phyloP scores from a whole-genome alignment of 2,113 vertebrate genomes.

The Phalacrocorax carbo region DNA sequence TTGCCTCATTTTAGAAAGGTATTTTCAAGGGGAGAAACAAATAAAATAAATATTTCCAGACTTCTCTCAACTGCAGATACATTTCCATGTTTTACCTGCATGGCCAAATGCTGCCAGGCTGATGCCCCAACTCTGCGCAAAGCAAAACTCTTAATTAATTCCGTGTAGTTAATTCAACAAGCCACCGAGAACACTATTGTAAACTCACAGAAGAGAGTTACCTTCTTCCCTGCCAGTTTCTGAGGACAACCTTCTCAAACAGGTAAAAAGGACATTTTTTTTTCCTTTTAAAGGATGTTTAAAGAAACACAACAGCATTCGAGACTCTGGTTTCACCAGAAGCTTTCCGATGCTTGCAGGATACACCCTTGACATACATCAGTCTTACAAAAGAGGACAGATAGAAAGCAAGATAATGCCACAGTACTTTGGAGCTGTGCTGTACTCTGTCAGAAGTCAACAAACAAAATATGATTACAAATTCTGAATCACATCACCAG shows the following conservation, averaged over 20 bases:
- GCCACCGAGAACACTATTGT: accelerated
- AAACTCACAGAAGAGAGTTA: not conserved
- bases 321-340: not conserved
- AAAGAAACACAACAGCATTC: not conserved
- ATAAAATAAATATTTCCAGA: not conserved
- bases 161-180: not conserved
- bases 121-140: not conserved
- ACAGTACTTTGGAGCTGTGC: not conserved
- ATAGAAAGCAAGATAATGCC: not conserved
- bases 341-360: not conserved
- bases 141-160: not conserved
- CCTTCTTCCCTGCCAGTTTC: not conserved
- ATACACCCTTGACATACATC: not conserved
- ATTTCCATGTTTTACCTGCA: not conserved
- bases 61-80: not conserved
- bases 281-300: not conserved
- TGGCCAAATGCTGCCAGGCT: not conserved
- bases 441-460: not conserved
- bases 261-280: not conserved
- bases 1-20: not conserved
- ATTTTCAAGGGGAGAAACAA: not conserved
- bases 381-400: not conserved
- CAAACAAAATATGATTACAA: not conserved
- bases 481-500: not conserved
- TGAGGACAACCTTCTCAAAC: not conserved